Base-by-base conservation (phyloP, 2,888 invertebrate species). In the Eurytoma adleriae region DNA sequence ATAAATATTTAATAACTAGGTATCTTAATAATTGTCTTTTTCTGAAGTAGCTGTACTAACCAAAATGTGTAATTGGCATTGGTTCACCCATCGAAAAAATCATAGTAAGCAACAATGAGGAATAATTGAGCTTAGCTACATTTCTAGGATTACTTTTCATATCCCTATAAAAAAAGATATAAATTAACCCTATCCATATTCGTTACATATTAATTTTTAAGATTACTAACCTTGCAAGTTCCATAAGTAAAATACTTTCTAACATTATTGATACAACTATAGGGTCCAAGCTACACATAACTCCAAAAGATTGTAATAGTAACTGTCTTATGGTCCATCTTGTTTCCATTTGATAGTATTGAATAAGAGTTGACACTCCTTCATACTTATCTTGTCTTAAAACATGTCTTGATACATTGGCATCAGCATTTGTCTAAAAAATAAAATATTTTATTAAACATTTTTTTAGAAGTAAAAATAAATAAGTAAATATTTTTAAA, bases 291-390 rank as follows among this genome's bases (percentile, higher is more conserved):
- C 95, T 95, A 88, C 97, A 97, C 93, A 98, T 95, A 50, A 96
- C 95, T 24, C 96, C 96, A 90, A 98, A 97, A 10, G 96, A 95
- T 92, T 97, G 93, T 78, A 98, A 91, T 61, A 98, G 92, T 13
- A 96, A 92, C 87, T 96, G 95, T 83, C 97, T 93, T 80, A 97
- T 94, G 0, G 95, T 95, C 96, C 96, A 96, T 83, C 96, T 92
- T 0, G 96, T 94, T 91, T 98, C 98, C 98, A 98, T 98, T 92
- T 98, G 98, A 91, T 98, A 98, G 92, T 97, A 98, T 87, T 97
- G 96, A 76, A 97, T 96, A 79, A 99, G 92, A 77, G 96, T 95
- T 61, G 95, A 94, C 24, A 98, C 95, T 85, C 95, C 96, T 80
- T 94, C 95, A 89, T 97, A 98, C 81, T 96, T 94, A 90, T 97